These are phyloP conservation scores for Willisornis vidua DNA, from an alignment of 2,113 vertebrate genomes.

Conservation along the genomic window DNA sequence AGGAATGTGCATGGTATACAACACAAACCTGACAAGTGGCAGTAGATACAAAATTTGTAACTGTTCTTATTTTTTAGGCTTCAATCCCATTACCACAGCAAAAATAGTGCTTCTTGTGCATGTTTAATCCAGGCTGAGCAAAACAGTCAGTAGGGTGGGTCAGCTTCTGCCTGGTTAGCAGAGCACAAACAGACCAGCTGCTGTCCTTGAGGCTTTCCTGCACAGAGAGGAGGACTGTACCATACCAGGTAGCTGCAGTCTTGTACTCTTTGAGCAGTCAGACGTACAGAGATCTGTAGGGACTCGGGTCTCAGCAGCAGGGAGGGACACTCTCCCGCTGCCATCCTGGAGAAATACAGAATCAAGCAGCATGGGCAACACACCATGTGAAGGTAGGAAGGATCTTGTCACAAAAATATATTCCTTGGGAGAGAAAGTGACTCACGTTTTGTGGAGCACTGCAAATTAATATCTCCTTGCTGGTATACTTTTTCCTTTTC, in stretches of 20 bases:
- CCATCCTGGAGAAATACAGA: background rate
- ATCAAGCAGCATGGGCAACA: background rate
- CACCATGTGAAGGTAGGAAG: background rate
- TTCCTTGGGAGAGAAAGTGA: background rate
- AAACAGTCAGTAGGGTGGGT: background rate
- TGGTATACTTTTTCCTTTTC: background rate
- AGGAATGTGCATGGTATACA: background rate
- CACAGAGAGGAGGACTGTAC: background rate
- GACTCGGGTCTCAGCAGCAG: fast-evolving
- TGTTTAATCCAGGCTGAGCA: background rate
- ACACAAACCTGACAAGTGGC: background rate
- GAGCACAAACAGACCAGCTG: background rate
- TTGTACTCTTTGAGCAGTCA: background rate
- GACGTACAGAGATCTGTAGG: background rate
- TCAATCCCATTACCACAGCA: background rate
- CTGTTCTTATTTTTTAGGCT: background rate
- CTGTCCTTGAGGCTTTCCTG: background rate
- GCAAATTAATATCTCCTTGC: background rate
- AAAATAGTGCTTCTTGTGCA: background rate
- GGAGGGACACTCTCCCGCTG: background rate
- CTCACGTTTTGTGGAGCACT: background rate
- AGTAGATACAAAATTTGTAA: background rate
- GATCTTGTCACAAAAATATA: background rate
- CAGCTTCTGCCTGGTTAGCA: background rate
- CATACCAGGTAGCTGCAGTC: fast-evolving